Evolutionary conservation across 2,888 invertebrate species (phyloP).

Genomic region (Dryomyza anilis): DNA sequence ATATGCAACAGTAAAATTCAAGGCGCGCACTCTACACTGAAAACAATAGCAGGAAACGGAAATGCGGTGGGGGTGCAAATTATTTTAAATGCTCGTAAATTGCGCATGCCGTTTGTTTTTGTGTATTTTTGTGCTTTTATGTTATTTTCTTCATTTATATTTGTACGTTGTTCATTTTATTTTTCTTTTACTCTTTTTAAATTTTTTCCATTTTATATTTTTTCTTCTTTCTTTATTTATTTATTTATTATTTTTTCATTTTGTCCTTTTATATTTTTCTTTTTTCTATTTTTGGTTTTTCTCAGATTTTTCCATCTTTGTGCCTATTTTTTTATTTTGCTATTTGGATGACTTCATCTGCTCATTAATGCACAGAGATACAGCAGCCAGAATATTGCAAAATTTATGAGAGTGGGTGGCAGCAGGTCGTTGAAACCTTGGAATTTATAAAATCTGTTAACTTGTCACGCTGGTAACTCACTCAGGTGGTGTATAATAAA

Average conservation of each 20-base stretch:
- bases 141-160: slow-evolving; percentile 20
- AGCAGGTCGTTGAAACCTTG: too few species aligned
- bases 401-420: too few species aligned
- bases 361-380: too few species aligned
- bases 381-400: too few species aligned
- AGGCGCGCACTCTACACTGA: not conserved
- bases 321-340: not conserved
- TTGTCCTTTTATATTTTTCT: not conserved
- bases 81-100: slow-evolving; percentile 11
- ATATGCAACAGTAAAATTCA: not conserved
- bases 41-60: not conserved
- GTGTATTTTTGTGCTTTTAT: slow-evolving; percentile 1
- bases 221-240: not conserved
- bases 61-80: slow-evolving; percentile 6
- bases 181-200: not conserved
- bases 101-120: not conserved
- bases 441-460: too few species aligned
- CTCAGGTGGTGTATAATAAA: too few species aligned
- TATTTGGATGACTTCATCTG: not conserved
- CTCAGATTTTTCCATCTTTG: not conserved
- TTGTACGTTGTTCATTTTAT: not conserved
- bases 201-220: not conserved
- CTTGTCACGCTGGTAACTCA: too few species aligned
- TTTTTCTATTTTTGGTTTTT: not conserved
- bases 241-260: not conserved